Percentiles rank a stretch among this genome's conserved stretches.
Evolutionary conservation across 2,113 vertebrate genomes (phyloP).

Genomic region (Chloebia gouldiae): DNA sequence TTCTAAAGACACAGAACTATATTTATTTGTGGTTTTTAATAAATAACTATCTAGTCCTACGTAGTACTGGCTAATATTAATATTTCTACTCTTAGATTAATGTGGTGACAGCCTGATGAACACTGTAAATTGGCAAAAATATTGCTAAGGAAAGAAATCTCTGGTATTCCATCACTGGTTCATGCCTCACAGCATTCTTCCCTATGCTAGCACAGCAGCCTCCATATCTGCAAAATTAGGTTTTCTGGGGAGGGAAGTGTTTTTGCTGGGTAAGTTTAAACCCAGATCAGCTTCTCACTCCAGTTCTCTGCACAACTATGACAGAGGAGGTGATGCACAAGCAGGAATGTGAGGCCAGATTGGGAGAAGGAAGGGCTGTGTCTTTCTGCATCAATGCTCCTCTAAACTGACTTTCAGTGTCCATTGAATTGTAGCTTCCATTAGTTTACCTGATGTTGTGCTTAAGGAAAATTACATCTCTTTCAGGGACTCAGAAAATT

Average conservation of each 20-base stretch:
- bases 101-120: not conserved
- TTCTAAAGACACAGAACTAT: not conserved
- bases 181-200: not conserved
- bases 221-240: not conserved
- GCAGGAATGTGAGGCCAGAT: accelerated
- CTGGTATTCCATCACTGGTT: not conserved
- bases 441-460: not conserved
- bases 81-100: not conserved
- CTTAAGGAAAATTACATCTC: not conserved
- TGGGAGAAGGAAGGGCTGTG: not conserved
- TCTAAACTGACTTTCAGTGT: not conserved
- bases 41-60: not conserved
- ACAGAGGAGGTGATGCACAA: not conserved
- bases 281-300: not conserved
- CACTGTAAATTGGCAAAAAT: not conserved
- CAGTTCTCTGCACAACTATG: not conserved
- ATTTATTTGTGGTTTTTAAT: not conserved
- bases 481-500: not conserved
- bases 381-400: not conserved
- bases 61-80: not conserved
- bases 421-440: not conserved
- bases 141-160: not conserved
- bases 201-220: not conserved
- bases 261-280: not conserved
- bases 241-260: not conserved